A percentile compares a stretch with the other conserved stretches of the same genome.
These are phyloP conservation scores for Sigmodon hispidus DNA, from an alignment of 2,113 vertebrate species.

Conservation along the genomic window DNA sequence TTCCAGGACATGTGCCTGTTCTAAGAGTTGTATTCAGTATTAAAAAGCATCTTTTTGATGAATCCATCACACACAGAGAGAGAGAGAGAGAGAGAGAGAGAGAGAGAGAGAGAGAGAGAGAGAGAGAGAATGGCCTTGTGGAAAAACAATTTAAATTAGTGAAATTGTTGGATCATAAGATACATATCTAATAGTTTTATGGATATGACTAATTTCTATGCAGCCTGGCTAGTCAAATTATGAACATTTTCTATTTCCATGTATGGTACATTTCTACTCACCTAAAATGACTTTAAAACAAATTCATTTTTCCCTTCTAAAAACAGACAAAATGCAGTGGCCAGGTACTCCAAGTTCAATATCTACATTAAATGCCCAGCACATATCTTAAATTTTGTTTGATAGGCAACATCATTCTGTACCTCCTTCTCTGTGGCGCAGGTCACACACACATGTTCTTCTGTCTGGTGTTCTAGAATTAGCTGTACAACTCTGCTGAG, in stretches of 20 bases:
- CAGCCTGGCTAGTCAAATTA: background rate
- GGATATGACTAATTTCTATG: background rate
- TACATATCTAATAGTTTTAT: background rate
- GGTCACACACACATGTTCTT: background rate
- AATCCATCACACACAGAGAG: background rate
- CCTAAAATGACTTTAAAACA: background rate
- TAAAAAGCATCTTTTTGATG: background rate
- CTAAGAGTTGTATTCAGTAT: slow-evolving; percentile 38
- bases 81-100: too few species aligned
- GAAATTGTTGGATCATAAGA: background rate
- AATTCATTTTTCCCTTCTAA: slow-evolving; percentile 12
- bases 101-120: too few species aligned
- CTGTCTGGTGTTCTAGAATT: slow-evolving; percentile 51
- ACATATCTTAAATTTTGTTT: slow-evolving; percentile 1
- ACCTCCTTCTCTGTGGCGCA: background rate
- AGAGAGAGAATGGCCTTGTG: background rate
- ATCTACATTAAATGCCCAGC: background rate
- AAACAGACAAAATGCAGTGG: slow-evolving; percentile 14
- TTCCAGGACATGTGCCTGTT: background rate
- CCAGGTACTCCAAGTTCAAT: slow-evolving; percentile 1
- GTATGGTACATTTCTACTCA: background rate
- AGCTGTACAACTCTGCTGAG: slow-evolving; percentile 45
- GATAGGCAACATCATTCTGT: background rate
- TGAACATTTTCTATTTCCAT: background rate
- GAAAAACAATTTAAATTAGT: slow-evolving; percentile 44